Evolutionary conservation across 2,113 vertebrate species (phyloP).

Genomic region (Andinoacara biseriatus): DNA sequence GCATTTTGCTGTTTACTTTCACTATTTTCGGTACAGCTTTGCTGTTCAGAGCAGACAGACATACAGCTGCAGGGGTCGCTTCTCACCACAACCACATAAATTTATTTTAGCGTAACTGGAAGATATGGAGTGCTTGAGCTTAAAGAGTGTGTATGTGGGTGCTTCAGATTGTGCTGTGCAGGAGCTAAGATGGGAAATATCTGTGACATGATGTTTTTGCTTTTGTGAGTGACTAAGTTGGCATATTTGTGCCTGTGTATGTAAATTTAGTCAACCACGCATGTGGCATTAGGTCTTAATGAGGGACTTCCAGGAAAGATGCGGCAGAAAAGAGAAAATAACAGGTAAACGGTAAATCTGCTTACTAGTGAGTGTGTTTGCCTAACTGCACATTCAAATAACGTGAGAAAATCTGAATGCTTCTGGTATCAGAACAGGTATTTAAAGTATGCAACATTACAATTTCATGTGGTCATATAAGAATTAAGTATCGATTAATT

Average conservation of each 20-base stretch:
- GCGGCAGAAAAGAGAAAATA: not conserved
- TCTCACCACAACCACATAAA: constrained; percentile 34
- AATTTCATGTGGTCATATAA: not conserved
- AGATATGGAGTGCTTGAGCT: constrained; percentile 32
- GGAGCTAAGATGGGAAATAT: constrained; percentile 7
- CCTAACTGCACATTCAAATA: not conserved
- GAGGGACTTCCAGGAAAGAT: constrained; percentile 5
- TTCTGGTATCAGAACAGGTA: not conserved
- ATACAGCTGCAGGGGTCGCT: constrained; percentile 37
- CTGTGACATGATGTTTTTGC: constrained; percentile 37
- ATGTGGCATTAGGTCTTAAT: not conserved
- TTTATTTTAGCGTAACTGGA: constrained; percentile 43
- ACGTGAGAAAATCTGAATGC: not conserved
- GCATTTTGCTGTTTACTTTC: constrained; percentile 38
- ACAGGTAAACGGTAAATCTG: not conserved
- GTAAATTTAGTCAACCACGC: not conserved
- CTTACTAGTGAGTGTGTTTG: not conserved
- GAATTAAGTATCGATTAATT: not conserved
- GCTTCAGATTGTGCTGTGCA: not conserved
- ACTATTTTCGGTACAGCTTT: constrained; percentile 17
- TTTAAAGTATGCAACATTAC: not conserved
- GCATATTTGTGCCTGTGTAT: not conserved
- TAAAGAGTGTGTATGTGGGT: not conserved
- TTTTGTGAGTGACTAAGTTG: constrained; percentile 5
- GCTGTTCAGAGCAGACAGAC: constrained; percentile 28